Base-by-base conservation (phyloP, 2,888 invertebrate species). In the Amblyjoppa proteus region DNA sequence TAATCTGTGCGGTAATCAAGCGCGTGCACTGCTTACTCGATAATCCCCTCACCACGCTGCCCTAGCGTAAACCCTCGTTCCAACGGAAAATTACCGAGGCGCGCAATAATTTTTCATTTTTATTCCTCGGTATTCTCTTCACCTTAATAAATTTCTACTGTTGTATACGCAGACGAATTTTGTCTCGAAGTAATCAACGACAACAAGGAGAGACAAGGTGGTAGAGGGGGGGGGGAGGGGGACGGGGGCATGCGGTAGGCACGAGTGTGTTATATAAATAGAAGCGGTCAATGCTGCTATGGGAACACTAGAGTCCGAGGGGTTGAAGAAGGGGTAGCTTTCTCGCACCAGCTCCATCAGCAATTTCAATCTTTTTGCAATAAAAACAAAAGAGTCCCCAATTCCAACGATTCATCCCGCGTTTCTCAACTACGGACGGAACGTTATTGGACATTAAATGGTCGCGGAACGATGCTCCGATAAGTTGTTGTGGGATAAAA, bases 261-360 rank as follows among this genome's bases (percentile, higher is more conserved):
- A 83, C 79, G 85, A 77, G 89, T 84, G 87, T 90, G 90, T 90
- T 91, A 90, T 92, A 93, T 93, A 92, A 93, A 93, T 93, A 93
- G 93, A 93, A 92, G 90, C 93, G 92, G 92, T 93, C 92, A 92
- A 93, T 93, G 92, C 93, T 93, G 92, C 93, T 92, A 93, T 93
- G 93, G 92, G 92, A 93, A 93, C 92, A 92, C 89, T 89, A 84
- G 86, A 85, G 80, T 56, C 82, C 70, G 81, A 71, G 87, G 87
- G 87, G 81, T 68, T 81, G 79, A 68, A 77, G 75, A 79, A 84
- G 84, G 83, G 83, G 84, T 83, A 76, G 86, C 82, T 88, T 84
- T 86, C 80, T 83, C 51, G 75, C 75, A 38, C 51, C 75, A 34
- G 49, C 75, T 51, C 5, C 51, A 66, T 66, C 25, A 38, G 34